These are phyloP conservation scores for Ormia ochracea DNA, from an alignment of 2,888 invertebrate genomes.

Conservation along the genomic window DNA sequence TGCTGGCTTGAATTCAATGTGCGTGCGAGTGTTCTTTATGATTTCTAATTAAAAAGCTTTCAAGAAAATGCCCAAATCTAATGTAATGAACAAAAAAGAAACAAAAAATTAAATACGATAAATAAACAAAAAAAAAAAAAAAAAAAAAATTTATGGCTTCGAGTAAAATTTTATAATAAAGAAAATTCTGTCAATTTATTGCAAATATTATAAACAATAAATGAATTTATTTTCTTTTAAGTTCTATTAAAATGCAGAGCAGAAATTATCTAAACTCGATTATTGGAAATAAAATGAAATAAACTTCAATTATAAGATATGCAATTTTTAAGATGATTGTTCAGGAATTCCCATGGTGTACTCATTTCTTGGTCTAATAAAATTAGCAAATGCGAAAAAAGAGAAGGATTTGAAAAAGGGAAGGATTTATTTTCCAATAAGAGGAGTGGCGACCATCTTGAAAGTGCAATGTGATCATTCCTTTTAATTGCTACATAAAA, in stretches of 20 bases:
- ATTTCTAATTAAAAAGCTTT: slow-evolving; percentile 51
- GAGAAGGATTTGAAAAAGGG: too few relatives aligned
- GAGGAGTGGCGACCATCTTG: too few relatives aligned
- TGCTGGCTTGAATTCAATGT: not conserved
- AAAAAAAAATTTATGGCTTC: not conserved
- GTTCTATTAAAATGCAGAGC: not conserved
- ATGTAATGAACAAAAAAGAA: slow-evolving; percentile 1
- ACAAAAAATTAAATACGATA: not conserved
- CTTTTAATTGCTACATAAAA: too few relatives aligned
- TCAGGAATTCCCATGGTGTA: too few relatives aligned
- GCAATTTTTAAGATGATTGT: too few relatives aligned
- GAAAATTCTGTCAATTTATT: slow-evolving; percentile 1
- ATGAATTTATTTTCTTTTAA: not conserved
- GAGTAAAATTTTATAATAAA: not conserved
- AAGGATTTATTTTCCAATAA: too few relatives aligned
- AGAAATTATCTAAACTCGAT: too few relatives aligned
- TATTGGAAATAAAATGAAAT: too few relatives aligned
- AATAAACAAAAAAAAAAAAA: slow-evolving; percentile 1
- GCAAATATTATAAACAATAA: not conserved
- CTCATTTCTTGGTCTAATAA: too few relatives aligned
- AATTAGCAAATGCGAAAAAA: too few relatives aligned
- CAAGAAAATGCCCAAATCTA: slow-evolving; percentile 43
- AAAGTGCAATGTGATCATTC: too few relatives aligned
- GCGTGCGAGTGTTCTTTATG: not conserved
- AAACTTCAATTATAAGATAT: too few relatives aligned